Evolutionary conservation across 53 echinoderm and acorn worm genomes (phyloP).

Genomic region (Zoroaster sp.): DNA sequence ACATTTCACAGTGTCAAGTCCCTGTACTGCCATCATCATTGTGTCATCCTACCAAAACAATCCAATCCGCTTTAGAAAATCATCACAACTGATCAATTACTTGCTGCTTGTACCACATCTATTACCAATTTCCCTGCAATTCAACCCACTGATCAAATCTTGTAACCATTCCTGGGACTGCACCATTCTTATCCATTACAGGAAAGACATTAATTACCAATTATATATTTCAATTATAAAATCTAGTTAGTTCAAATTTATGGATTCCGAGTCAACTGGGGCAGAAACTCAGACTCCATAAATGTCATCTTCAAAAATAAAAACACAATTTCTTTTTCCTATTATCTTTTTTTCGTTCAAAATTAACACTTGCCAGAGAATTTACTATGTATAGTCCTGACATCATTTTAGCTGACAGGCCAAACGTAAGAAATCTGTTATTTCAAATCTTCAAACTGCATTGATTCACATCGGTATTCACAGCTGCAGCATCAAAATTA

Average conservation of each 20-base stretch:
- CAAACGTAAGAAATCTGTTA: not conserved
- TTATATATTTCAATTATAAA: not conserved
- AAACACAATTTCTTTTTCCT: too few relatives aligned
- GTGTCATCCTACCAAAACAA: not conserved
- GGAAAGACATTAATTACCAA: not conserved
- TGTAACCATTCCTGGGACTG: not conserved
- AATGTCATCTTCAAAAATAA: not conserved
- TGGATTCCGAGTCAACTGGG: not conserved
- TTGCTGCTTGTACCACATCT: not conserved
- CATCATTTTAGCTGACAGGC: not conserved
- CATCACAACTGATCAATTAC: not conserved
- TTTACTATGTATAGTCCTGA: not conserved
- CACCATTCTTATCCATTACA: not conserved
- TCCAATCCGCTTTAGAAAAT: not conserved
- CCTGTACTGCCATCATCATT: not conserved
- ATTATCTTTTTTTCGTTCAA: too few relatives aligned
- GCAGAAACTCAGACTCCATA: not conserved
- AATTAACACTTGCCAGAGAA: not conserved
- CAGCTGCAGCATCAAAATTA: not conserved
- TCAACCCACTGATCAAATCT: too few relatives aligned
- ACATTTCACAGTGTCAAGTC: not conserved
- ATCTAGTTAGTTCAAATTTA: not conserved
- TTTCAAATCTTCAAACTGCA: not conserved
- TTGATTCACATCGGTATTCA: constrained; percentile 4
- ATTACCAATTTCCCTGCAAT: not conserved